Conservation (phyloP, 2,888 invertebrate species). For the Rhagium mordax region DNA sequence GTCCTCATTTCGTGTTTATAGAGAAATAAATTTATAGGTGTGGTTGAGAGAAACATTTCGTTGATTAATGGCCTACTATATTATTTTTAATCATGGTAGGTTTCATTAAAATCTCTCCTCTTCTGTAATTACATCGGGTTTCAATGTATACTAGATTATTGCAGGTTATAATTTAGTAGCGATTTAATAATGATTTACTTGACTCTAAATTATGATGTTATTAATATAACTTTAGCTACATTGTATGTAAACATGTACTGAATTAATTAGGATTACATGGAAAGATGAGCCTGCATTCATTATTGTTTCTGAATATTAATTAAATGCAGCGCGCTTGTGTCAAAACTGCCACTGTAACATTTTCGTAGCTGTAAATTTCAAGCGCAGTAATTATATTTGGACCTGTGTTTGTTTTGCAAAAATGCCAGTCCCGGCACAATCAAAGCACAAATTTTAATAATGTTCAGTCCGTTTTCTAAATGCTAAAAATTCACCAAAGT, state of each 20-base stretch:
- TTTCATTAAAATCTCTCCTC: conserved; percentile 27
- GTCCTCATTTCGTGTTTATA: conserved; percentile 23
- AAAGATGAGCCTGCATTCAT: neutral
- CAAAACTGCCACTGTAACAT: neutral
- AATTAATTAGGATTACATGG: conserved; percentile 4
- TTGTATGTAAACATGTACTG: conserved; percentile 13
- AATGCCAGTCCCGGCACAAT: too few relatives aligned
- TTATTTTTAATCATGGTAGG: conserved; percentile 23
- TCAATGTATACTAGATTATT: conserved; percentile 22
- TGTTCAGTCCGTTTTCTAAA: too few relatives aligned
- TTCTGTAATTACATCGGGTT: conserved; percentile 21
- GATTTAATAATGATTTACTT: conserved; percentile 17
- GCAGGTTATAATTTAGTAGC: conserved; percentile 12
- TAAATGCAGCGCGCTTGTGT: neutral
- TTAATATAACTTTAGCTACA: conserved; percentile 5
- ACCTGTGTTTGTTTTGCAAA: too few relatives aligned
- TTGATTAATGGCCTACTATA: conserved; percentile 22
- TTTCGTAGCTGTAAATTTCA: neutral
- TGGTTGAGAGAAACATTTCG: conserved; percentile 22
- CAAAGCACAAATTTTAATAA: too few relatives aligned
- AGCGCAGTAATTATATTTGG: too few relatives aligned
- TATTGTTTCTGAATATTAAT: neutral
- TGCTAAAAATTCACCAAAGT: too few relatives aligned
- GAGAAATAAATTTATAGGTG: conserved; percentile 26
- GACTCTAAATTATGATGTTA: conserved; percentile 2